These are phyloP conservation scores for Andrena cerasifolii DNA, from an alignment of 1,140 invertebrate genomes.

Conservation along the genomic window DNA sequence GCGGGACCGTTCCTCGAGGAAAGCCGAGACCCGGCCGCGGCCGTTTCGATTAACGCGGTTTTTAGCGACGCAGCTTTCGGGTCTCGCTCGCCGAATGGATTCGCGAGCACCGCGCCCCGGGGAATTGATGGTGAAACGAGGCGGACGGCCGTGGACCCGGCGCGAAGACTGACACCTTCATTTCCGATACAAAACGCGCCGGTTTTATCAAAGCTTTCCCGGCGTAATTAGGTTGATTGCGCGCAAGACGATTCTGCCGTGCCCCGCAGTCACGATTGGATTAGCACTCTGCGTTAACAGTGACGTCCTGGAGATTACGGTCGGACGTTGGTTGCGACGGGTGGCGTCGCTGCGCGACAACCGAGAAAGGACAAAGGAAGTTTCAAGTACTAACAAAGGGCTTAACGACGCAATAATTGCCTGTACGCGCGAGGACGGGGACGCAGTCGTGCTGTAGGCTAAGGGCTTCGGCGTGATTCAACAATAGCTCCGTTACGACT, in stretches of 20 bases:
- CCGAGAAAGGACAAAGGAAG: background rate
- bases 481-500: constrained; percentile 41
- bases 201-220: no score
- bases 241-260: no score
- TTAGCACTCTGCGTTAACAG: no score
- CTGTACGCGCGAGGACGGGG: constrained; percentile 39
- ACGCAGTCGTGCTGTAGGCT: constrained; percentile 14
- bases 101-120: background rate
- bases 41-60: constrained; percentile 27
- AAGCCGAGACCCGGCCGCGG: background rate
- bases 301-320: background rate
- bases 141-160: no score
- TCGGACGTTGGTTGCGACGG: background rate
- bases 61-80: background rate
- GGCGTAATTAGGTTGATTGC: no score
- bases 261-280: no score
- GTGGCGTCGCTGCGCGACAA: background rate
- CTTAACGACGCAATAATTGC: constrained; percentile 59
- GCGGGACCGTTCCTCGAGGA: background rate
- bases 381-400: constrained; percentile 37
- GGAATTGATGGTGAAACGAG: no score
- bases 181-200: no score
- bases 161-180: no score
- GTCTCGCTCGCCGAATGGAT: background rate
- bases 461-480: constrained; percentile 46